Evolutionary conservation across 2,113 vertebrate species (phyloP).

Genomic region (Leucoraja erinaceus): DNA sequence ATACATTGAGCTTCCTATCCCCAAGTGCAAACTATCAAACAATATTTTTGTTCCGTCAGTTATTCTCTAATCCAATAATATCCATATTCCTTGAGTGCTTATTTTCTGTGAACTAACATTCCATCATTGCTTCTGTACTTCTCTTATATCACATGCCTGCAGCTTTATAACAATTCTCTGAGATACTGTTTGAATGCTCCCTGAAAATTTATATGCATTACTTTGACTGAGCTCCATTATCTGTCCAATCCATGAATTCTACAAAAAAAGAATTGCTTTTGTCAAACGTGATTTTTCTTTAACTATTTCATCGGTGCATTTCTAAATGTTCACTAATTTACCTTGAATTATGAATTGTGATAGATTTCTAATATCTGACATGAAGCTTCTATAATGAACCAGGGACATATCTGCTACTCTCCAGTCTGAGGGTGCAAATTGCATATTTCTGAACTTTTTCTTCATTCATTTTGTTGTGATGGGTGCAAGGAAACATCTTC

Average conservation of each 20-base stretch:
- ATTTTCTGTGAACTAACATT: neutral
- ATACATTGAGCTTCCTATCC: neutral
- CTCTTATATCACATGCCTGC: neutral
- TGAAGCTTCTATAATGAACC: neutral
- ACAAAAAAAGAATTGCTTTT: neutral
- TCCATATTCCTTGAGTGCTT: neutral
- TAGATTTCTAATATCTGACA: neutral
- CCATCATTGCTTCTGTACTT: neutral
- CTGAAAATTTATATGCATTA: neutral
- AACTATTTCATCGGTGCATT: neutral
- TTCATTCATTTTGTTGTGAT: no score
- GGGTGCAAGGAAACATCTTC: no score
- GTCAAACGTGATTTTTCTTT: neutral
- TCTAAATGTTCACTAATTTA: neutral
- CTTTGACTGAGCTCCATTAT: neutral
- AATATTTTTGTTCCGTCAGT: neutral
- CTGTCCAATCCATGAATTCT: no score
- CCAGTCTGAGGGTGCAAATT: neutral
- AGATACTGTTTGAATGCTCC: neutral
- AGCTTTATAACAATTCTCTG: neutral
- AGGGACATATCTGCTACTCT: neutral
- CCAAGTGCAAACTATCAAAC: neutral
- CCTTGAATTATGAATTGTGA: conserved; percentile 1
- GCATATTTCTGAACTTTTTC: neutral
- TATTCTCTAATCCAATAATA: neutral